phyloP scores from a whole-genome alignment of 2,888 invertebrate species.

The Hydropsyche betteni region DNA sequence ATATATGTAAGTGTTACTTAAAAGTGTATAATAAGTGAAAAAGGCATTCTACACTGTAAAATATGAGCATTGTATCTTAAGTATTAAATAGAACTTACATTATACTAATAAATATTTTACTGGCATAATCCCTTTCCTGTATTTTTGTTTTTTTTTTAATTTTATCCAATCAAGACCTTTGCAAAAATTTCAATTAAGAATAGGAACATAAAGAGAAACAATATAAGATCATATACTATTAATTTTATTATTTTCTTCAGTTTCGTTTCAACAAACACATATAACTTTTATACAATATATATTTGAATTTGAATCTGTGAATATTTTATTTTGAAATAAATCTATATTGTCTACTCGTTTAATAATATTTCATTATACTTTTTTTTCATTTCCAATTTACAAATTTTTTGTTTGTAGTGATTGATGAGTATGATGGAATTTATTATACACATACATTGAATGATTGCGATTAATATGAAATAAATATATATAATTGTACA shows the following conservation, averaged over 20 bases:
- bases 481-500: not conserved
- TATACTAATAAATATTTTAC: slow-evolving; percentile 25
- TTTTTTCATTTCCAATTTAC: slow-evolving; percentile 26
- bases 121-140: not conserved
- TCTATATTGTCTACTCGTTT: slow-evolving; percentile 49
- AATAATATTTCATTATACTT: slow-evolving; percentile 24
- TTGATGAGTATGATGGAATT: slow-evolving; percentile 32
- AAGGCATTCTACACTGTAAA: slow-evolving; percentile 36
- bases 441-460: not conserved
- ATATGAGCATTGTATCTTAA: slow-evolving; percentile 34
- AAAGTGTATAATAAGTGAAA: slow-evolving; percentile 30
- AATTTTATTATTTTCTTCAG: slow-evolving; percentile 44
- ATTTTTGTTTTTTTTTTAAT: not conserved
- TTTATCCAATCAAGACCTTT: too few species aligned
- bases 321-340: slow-evolving; percentile 42
- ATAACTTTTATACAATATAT: slow-evolving; percentile 50
- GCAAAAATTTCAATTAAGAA: slow-evolving; percentile 6
- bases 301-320: slow-evolving; percentile 41
- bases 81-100: slow-evolving; percentile 34
- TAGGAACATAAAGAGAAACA: slow-evolving; percentile 24
- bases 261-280: slow-evolving; percentile 51
- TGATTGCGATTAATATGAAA: not conserved
- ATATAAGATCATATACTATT: slow-evolving; percentile 42
- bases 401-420: not conserved
- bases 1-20: slow-evolving; percentile 44